Evolutionary conservation across 2,797 vertebrate genomes (phyloP).

Genomic region (Melopsittacus undulatus): DNA sequence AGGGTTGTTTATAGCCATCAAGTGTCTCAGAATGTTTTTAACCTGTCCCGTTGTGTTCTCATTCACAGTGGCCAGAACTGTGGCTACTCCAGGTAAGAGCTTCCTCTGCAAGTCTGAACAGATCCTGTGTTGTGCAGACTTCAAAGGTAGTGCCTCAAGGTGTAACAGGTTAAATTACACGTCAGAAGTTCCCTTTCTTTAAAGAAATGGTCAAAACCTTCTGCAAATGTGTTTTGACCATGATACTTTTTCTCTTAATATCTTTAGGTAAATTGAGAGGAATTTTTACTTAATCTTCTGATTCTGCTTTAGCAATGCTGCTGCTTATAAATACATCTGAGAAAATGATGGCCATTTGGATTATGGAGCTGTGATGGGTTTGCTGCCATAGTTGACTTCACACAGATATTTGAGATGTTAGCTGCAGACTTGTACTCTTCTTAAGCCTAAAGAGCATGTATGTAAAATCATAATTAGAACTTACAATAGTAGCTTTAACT

Average conservation of each 20-base stretch:
- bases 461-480: not conserved
- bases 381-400: not conserved
- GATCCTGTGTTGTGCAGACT: constrained; percentile 13
- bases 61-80: not conserved
- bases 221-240: not conserved
- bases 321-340: not conserved
- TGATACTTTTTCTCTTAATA: not conserved
- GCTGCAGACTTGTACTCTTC: not conserved
- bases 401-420: not conserved
- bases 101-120: constrained; percentile 45
- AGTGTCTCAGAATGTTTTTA: not conserved
- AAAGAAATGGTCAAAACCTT: not conserved
- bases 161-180: constrained; percentile 31
- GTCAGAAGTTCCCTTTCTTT: not conserved
- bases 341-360: not conserved
- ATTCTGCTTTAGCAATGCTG: not conserved
- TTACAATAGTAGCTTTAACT: not conserved
- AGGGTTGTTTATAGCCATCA: not conserved
- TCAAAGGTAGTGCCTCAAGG: constrained; percentile 37
- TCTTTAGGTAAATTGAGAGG: not conserved
- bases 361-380: not conserved
- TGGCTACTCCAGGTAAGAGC: not conserved
- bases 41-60: not conserved
- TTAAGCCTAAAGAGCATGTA: not conserved
- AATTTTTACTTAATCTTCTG: not conserved